These are phyloP conservation scores for Chaetophractus vellerosus DNA, from an alignment of 2,797 vertebrate species.

Conservation along the genomic window DNA sequence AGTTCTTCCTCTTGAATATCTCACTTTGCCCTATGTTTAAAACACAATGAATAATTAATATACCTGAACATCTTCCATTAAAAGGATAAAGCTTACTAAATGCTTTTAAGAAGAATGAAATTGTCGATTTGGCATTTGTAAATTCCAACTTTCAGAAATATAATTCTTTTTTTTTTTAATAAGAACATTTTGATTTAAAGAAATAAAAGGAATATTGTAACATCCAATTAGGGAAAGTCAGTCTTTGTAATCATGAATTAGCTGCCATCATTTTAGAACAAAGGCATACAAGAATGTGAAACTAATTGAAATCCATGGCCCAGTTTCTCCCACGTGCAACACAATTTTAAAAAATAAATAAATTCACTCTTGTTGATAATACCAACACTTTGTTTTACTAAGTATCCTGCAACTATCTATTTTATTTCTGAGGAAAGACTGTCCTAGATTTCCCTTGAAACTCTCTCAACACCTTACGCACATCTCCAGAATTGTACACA, in stretches of 20 bases:
- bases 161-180: background rate
- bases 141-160: background rate
- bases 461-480: background rate
- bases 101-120: background rate
- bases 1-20: background rate
- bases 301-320: background rate
- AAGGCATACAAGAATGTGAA: background rate
- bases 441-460: background rate
- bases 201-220: background rate
- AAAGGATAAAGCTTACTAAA: background rate
- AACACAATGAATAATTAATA: slow-evolving; percentile 51
- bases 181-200: background rate
- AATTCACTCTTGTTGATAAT: background rate
- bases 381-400: background rate
- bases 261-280: background rate
- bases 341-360: background rate
- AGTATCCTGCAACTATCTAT: rapidly evolving
- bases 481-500: background rate
- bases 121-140: background rate
- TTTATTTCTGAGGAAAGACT: background rate
- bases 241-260: background rate
- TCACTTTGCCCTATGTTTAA: background rate
- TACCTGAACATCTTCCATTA: background rate
- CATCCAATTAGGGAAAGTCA: background rate
- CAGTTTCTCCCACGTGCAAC: background rate